Conservation (phyloP, 1,140 invertebrate genomes). For the Dryas iulia region DNA sequence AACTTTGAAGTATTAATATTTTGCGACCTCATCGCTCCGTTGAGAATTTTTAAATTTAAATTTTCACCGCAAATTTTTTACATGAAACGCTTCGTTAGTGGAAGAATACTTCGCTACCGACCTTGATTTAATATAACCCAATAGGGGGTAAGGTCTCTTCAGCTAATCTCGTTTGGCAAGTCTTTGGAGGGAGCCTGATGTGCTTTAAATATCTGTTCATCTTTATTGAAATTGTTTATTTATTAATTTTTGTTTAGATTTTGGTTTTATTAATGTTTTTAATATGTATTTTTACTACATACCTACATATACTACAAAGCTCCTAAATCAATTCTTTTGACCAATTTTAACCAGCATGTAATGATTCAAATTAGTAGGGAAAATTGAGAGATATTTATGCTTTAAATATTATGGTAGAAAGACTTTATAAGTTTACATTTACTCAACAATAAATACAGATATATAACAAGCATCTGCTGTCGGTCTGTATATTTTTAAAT, state of each 20-base stretch:
- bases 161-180: constrained; percentile 13
- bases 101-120: constrained; percentile 17
- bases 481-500: too few species aligned
- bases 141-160: constrained; percentile 4
- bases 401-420: too few species aligned
- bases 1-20: neutral
- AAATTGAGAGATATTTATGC: too few species aligned
- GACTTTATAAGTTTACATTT: too few species aligned
- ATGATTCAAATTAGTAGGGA: neutral
- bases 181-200: neutral
- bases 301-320: too few species aligned
- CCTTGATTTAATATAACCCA: constrained; percentile 22
- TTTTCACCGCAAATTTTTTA: constrained; percentile 1
- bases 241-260: neutral
- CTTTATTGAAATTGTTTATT: neutral
- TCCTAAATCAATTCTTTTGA: too few species aligned
- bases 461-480: too few species aligned
- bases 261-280: too few species aligned
- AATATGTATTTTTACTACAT: too few species aligned
- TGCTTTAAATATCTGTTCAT: neutral
- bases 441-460: too few species aligned
- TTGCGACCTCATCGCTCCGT: neutral
- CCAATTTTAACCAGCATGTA: too few species aligned
- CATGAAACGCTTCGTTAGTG: constrained; percentile 9
- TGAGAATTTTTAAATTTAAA: neutral